A percentile compares a stretch with the other conserved stretches of the same genome.
Conservation (phyloP, 2,888 invertebrate genomes). For the Stenodera caucasica region DNA sequence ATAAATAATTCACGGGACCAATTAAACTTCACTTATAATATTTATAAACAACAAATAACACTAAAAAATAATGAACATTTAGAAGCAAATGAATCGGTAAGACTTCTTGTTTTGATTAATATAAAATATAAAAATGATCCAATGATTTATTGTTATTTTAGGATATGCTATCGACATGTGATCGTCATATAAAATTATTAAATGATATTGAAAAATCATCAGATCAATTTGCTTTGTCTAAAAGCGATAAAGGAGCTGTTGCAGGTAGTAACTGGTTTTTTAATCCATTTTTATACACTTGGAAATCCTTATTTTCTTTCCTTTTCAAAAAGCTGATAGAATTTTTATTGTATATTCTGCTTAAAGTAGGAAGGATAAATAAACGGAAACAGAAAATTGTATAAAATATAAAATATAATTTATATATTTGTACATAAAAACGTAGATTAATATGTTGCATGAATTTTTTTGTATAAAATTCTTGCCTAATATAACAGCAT, state of each 20-base stretch:
- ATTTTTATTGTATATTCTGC: slow-evolving; percentile 44
- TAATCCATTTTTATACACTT: slow-evolving; percentile 47
- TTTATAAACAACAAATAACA: slow-evolving; percentile 49
- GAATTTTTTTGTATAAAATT: slow-evolving; percentile 22
- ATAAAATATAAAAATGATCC: not conserved
- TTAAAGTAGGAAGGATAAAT: slow-evolving; percentile 40
- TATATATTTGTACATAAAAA: slow-evolving; percentile 2
- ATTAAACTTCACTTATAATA: slow-evolving; percentile 46
- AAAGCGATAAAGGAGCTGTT: slow-evolving; percentile 47
- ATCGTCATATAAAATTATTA: slow-evolving; percentile 82
- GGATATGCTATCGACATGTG: slow-evolving; percentile 82
- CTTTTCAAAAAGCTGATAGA: slow-evolving; percentile 46
- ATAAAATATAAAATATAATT: slow-evolving; percentile 21
- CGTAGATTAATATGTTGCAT: slow-evolving; percentile 14
- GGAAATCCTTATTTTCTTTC: slow-evolving; percentile 48
- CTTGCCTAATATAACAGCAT: slow-evolving; percentile 43
- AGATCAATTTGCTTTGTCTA: slow-evolving; percentile 49
- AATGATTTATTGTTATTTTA: no score
- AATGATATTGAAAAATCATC: slow-evolving; percentile 53
- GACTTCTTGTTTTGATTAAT: slow-evolving; percentile 31
- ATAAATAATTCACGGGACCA: slow-evolving; percentile 51
- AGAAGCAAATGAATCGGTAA: slow-evolving; percentile 51
- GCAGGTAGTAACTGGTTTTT: slow-evolving; percentile 53
- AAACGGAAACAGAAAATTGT: slow-evolving; percentile 36
- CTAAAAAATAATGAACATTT: slow-evolving; percentile 47